phyloP scores from a whole-genome alignment of 1,140 invertebrate species.

The Stratiolaelaps scimitus region DNA sequence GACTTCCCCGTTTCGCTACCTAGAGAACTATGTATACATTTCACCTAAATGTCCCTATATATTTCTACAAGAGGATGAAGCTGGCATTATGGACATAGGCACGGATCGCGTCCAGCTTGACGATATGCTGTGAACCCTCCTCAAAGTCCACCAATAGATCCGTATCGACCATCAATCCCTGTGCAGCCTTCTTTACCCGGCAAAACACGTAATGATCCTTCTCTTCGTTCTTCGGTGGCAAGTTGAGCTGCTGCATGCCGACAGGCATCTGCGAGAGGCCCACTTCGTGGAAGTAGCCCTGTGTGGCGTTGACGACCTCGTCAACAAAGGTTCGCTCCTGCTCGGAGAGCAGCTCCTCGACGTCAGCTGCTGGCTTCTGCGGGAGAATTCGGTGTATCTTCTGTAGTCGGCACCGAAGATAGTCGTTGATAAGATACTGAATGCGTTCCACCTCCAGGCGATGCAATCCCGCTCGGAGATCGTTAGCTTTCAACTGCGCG shows the following conservation, averaged over 20 bases:
- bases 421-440: slow-evolving; percentile 27
- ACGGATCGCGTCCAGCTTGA: slow-evolving; percentile 14
- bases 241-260: slow-evolving; percentile 11
- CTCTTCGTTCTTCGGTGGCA: background rate
- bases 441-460: slow-evolving; percentile 19
- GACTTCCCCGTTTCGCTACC: no score
- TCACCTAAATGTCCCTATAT: no score
- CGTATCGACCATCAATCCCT: slow-evolving; percentile 10
- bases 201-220: slow-evolving; percentile 25
- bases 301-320: background rate
- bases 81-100: slow-evolving; percentile 18
- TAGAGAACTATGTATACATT: no score
- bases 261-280: slow-evolving; percentile 5
- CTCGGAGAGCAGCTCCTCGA: background rate
- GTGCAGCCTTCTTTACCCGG: slow-evolving; percentile 14
- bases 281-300: background rate
- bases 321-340: slow-evolving; percentile 24
- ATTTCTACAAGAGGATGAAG: slow-evolving; percentile 11
- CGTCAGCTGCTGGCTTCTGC: background rate
- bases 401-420: background rate
- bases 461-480: slow-evolving; percentile 15
- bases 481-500: slow-evolving; percentile 7
- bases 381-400: slow-evolving; percentile 2
- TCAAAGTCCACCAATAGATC: slow-evolving; percentile 15
- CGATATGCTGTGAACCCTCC: slow-evolving; percentile 9